Evolutionary conservation across 2,888 invertebrate species (phyloP), one percentile per base, ranked within the genome.

Genomic region (Rhingia campestris): DNA sequence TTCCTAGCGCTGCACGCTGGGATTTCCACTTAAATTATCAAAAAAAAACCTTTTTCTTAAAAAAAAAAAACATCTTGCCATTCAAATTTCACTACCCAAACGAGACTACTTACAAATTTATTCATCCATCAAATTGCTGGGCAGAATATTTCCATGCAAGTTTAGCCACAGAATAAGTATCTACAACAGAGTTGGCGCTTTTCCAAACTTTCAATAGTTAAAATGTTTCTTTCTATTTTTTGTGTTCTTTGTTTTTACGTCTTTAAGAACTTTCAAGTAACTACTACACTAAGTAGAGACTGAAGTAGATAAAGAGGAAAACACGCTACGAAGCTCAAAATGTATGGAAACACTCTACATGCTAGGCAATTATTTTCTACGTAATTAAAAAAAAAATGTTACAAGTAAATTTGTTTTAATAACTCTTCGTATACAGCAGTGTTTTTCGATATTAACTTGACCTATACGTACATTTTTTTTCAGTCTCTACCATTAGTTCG

Each of bases 51-150:
- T 56, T 56, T 45, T 14, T 22, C 4, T 10, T 4, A 30, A 22
- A 1, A 22, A 49, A 30, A 64, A 64, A 56, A 64, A 41, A 74
- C 64, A 56, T 47, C 6, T 56, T 47, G 9, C 10, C 10, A 39
- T 56, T 63, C 30, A 10, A 12, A 54, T 54, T 32, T 3, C 32
- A 12, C 30, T 49, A 22, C 51, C 6, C n/a, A 41, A 22, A 41
- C 61, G 47, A 59, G 33, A 61, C 59, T 14, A 41, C 64, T 74
- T 49, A 39, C 9, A 49, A 22, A 22, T 64, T 74, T 66, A 51
- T 74, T 74, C 66, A 59, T 66, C 22, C 66, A 51, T 32, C 43
- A 74, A 74, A 74, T 74, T 66, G 66, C 58, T 35, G 35, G 49
- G 12, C 58, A 66, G 58, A 66, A 37, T 43, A 45, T 49, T 49